A percentile compares a stretch with the other conserved stretches of the same genome.
These are phyloP conservation scores for Pseudomyrmex cubaensis DNA, from an alignment of 1,140 invertebrate species.

Conservation along the genomic window DNA sequence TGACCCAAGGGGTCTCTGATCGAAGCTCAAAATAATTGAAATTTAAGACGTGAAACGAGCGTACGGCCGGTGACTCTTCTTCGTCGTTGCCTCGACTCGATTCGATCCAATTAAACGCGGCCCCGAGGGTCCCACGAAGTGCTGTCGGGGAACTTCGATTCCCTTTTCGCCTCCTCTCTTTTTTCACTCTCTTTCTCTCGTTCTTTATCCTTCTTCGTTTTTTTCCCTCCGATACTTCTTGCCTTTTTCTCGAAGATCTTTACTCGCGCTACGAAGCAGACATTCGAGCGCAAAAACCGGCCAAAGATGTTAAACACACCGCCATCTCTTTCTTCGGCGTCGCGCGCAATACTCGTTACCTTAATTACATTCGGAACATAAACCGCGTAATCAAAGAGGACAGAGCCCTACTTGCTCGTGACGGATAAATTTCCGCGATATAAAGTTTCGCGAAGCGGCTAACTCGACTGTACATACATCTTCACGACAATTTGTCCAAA, in stretches of 20 bases:
- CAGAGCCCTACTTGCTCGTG: not conserved
- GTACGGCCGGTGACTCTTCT: slow-evolving; percentile 55
- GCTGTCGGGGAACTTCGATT: slow-evolving; percentile 61
- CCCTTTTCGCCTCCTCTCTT: slow-evolving; percentile 44
- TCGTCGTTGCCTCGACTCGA: slow-evolving; percentile 67
- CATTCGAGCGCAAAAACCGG: slow-evolving; percentile 53
- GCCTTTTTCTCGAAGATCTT: slow-evolving; percentile 14
- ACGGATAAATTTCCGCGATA: slow-evolving; percentile 32
- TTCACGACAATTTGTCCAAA: no score
- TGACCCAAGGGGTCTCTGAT: slow-evolving; percentile 58
- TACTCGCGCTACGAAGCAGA: slow-evolving; percentile 25
- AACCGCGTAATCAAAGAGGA: slow-evolving; percentile 51
- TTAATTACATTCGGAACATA: slow-evolving; percentile 56
- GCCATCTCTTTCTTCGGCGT: not conserved
- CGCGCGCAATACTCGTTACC: slow-evolving; percentile 22
- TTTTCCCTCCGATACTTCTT: not conserved
- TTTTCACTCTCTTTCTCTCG: not conserved
- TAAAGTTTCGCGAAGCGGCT: slow-evolving; percentile 23
- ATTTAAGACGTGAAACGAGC: slow-evolving; percentile 76
- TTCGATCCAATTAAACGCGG: slow-evolving; percentile 77
- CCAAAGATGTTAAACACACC: slow-evolving; percentile 20
- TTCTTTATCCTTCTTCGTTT: not conserved
- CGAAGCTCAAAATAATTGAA: slow-evolving; percentile 75
- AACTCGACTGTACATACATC: slow-evolving; percentile 6
- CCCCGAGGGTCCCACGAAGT: slow-evolving; percentile 55